Percentiles rank a stretch among this genome's conserved stretches.
Conservation (phyloP, 2,113 vertebrate species). For the Plectropomus leopardus region DNA sequence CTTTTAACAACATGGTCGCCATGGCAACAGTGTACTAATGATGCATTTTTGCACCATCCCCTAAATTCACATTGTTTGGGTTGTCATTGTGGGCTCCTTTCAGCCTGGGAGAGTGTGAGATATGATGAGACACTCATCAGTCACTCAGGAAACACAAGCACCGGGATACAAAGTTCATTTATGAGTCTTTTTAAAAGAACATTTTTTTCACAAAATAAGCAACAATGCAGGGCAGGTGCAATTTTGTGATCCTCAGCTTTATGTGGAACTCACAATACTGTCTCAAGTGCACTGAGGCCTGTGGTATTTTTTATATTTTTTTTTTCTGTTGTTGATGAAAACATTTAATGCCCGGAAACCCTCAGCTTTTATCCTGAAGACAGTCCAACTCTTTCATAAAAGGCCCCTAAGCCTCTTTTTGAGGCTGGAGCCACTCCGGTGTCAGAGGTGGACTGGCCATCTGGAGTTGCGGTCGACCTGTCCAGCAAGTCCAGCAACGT, state of each 20-base stretch:
- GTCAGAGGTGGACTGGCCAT: conserved; percentile 59
- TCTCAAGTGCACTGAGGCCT: neutral
- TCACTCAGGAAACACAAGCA: conserved; percentile 42
- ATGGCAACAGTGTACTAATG: conserved; percentile 72
- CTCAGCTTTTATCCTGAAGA: neutral
- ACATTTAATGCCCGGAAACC: neutral
- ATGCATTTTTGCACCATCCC: conserved; percentile 47
- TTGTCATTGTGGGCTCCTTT: conserved; percentile 57
- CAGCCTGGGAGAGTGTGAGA: conserved; percentile 45
- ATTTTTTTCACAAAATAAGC: conserved; percentile 15
- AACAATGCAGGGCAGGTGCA: conserved; percentile 11
- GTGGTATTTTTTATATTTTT: neutral
- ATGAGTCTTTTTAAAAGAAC: conserved; percentile 5
- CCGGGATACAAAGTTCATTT: neutral
- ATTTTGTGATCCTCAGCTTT: neutral
- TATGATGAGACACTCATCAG: conserved; percentile 57
- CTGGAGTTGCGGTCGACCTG: conserved; percentile 41
- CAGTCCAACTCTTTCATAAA: conserved; percentile 9
- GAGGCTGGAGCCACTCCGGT: conserved; percentile 9
- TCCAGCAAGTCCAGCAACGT: conserved; percentile 10
- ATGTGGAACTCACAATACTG: neutral
- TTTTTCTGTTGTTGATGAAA: neutral
- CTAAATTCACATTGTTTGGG: conserved; percentile 57
- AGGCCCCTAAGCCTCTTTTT: conserved; percentile 40
- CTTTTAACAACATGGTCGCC: conserved; percentile 57